Evolutionary conservation across 2,113 vertebrate genomes (phyloP).

Genomic region (Silurus glanis): DNA sequence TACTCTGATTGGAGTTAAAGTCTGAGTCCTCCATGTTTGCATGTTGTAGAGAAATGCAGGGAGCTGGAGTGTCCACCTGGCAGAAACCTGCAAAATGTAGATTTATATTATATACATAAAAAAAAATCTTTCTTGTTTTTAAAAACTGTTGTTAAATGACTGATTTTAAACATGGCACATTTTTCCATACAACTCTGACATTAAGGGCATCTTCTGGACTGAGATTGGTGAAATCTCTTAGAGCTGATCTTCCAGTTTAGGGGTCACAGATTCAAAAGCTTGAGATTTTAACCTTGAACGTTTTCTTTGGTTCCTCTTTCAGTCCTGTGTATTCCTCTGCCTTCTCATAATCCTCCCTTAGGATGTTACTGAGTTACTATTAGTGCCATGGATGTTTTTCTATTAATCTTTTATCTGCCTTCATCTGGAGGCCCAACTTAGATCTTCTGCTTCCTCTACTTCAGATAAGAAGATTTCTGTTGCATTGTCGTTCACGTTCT

Average conservation of each 20-base stretch:
- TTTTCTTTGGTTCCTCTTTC: slow-evolving; percentile 19
- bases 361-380: slow-evolving; percentile 5
- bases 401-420: neutral
- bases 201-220: neutral
- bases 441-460: neutral
- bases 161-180: neutral
- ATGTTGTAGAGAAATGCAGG: too few species aligned
- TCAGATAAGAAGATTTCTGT: neutral
- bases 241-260: neutral
- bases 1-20: too few species aligned
- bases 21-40: too few species aligned
- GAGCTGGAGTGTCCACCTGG: too few species aligned
- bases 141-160: too few species aligned
- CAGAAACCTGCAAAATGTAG: too few species aligned
- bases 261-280: neutral
- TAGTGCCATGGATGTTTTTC: neutral
- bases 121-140: too few species aligned
- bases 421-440: neutral
- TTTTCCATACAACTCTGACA: too few species aligned
- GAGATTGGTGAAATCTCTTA: neutral
- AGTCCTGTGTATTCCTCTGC: neutral
- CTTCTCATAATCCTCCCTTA: neutral
- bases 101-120: too few species aligned
- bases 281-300: slow-evolving; percentile 11
- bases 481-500: neutral